These are phyloP conservation scores for Mycogona germanica DNA, from an alignment of 2,888 invertebrate genomes.

Conservation along the genomic window DNA sequence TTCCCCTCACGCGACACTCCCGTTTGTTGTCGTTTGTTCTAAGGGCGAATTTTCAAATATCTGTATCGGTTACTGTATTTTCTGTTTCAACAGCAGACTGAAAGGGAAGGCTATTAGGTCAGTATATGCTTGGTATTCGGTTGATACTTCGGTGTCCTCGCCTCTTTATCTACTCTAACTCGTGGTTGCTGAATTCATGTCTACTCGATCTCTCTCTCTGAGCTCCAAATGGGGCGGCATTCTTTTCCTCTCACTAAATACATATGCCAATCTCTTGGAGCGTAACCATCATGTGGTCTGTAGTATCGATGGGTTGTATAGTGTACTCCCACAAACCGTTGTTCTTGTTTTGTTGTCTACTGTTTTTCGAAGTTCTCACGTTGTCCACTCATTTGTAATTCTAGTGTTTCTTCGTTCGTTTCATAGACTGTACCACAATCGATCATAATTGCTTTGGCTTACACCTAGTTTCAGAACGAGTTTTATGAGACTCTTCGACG, in stretches of 20 bases:
- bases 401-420: not conserved
- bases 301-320: not conserved
- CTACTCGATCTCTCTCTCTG: not conserved
- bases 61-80: slow-evolving; percentile 10
- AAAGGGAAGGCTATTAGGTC: slow-evolving; percentile 59
- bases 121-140: slow-evolving; percentile 21
- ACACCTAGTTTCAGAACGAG: not conserved
- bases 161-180: not conserved
- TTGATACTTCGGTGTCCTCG: not conserved
- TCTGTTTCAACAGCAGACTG: slow-evolving; percentile 48
- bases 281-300: not conserved
- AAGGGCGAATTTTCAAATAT: too few species aligned
- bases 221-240: too few species aligned
- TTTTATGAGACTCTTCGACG: too few species aligned
- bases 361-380: not conserved
- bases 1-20: too few species aligned
- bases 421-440: not conserved
- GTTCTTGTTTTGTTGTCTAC: not conserved
- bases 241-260: too few species aligned
- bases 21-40: too few species aligned
- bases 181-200: not conserved
- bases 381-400: not conserved
- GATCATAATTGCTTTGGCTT: not conserved
- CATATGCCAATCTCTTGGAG: too few species aligned
- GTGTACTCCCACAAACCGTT: not conserved